A percentile compares a stretch with the other conserved stretches of the same genome.
These are phyloP conservation scores for Leptinotarsa lineolata DNA, from an alignment of 1,140 invertebrate species.

Conservation along the genomic window DNA sequence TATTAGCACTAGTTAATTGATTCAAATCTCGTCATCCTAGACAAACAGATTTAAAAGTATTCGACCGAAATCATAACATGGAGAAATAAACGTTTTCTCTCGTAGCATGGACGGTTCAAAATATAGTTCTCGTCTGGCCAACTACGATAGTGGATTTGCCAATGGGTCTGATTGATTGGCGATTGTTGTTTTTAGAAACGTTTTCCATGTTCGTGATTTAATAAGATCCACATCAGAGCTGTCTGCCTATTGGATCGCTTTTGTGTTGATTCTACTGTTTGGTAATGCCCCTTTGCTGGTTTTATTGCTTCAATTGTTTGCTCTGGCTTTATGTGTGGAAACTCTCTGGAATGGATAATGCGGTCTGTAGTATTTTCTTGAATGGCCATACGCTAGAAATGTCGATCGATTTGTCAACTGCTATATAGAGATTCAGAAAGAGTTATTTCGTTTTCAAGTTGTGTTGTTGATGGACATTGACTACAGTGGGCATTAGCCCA, in stretches of 20 bases:
- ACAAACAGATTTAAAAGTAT: neutral
- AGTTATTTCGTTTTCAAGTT: too few relatives aligned
- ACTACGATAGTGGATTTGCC: neutral
- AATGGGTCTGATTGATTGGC: neutral
- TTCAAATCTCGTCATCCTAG: neutral
- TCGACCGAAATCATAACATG: neutral
- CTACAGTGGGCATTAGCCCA: too few relatives aligned
- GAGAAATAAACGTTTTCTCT: neutral
- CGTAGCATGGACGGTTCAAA: neutral
- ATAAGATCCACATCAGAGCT: neutral
- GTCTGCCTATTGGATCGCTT: neutral
- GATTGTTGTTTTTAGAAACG: conserved; percentile 19
- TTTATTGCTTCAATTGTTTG: neutral
- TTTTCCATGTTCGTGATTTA: conserved; percentile 7
- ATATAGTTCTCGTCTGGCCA: neutral
- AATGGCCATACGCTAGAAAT: too few relatives aligned
- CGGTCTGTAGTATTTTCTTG: too few relatives aligned
- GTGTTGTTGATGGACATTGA: too few relatives aligned
- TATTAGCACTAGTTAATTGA: neutral
- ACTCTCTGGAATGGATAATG: too few relatives aligned
- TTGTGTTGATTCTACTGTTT: too few relatives aligned
- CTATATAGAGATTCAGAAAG: too few relatives aligned
- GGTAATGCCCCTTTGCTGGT: neutral
- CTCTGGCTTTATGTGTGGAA: too few relatives aligned
- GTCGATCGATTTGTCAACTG: too few relatives aligned